Evolutionary conservation across 1,140 invertebrate genomes (phyloP), one percentile per base, ranked within the genome.

Genomic region (Caenorhabditis latens): DNA sequence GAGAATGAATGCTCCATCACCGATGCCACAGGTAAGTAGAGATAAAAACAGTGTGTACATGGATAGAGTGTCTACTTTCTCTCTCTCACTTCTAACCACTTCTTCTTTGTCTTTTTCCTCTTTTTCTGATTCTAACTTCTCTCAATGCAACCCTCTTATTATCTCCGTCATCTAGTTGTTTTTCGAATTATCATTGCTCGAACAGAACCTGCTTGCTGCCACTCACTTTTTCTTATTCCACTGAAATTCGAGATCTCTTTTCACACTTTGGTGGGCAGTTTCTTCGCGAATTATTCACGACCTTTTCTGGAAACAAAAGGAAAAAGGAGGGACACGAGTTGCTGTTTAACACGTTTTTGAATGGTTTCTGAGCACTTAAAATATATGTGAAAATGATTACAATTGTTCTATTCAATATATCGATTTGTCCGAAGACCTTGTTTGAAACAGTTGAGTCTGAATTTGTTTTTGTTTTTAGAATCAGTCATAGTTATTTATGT

Each of bases 1-100:
- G 71, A 79, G n/a, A 79, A 79, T 79, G 71, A 79, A 79, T 79
- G 19, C 71, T 50, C 71, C 71, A 50, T 79, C 71, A 3, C 71
- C 71, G 24, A 50, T 79, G 71, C 43, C 71, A 50, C 71, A 79
- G 71, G 71, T 79, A 50, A 79, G 65, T 71, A 13, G 14, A 43
- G 46, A 24, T 50, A 21, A 79, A 24, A 24, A 42, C 9, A 79
- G 71, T 79, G 71, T 79, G 46, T 79, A 58, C n/a, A 63, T 63
- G 24, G 71, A 79, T 63, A 50, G 71, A 79, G 46, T 79, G 71
- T 71, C 40, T 63, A 32, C 58, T 63, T 11, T 8, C 13, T 63
- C 61, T n/a, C n/a, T 40, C 9, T 46, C 14, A 19, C 67, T 19
- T 79, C 46, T 79, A 21, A 32, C 46, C 21, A 50, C 46, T 79